Percentiles rank a stretch among this genome's conserved stretches.
These are phyloP conservation scores for Archips crataeganus DNA, from an alignment of 2,888 invertebrate genomes.

Conservation along the genomic window DNA sequence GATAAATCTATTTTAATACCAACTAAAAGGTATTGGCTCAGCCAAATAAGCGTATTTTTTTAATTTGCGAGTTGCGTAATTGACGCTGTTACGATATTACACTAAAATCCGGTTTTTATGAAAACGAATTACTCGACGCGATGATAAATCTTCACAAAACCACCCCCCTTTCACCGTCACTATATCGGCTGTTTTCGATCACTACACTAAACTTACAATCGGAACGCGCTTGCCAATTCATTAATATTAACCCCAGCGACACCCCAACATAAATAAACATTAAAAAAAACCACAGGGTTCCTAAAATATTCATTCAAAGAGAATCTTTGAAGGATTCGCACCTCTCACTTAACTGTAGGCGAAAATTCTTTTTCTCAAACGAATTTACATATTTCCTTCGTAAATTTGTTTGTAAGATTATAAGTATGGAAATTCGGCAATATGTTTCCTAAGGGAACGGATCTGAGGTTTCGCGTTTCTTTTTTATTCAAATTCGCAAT, in stretches of 20 bases:
- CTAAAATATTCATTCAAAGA: constrained; percentile 73
- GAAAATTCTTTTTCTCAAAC: constrained; percentile 60
- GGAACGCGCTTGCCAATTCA: constrained; percentile 52
- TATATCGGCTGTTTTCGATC: constrained; percentile 3
- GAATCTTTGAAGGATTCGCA: constrained; percentile 63
- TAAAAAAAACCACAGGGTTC: constrained; percentile 70
- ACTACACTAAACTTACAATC: constrained; percentile 21
- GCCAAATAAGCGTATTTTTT: too few relatives aligned
- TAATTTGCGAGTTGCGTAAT: too few relatives aligned
- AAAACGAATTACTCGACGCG: too few relatives aligned
- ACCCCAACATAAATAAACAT: constrained; percentile 74
- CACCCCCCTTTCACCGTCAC: neutral
- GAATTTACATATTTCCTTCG: constrained; percentile 75
- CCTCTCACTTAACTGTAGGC: constrained; percentile 64
- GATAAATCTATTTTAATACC: too few relatives aligned
- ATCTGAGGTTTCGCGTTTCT: constrained; percentile 40
- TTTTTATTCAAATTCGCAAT: constrained; percentile 41
- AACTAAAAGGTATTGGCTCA: too few relatives aligned
- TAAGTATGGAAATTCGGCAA: constrained; percentile 70
- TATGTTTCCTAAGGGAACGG: constrained; percentile 54
- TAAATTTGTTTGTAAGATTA: constrained; percentile 71
- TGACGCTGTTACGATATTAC: too few relatives aligned
- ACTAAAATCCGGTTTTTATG: too few relatives aligned
- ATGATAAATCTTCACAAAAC: neutral
- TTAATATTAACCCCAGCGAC: constrained; percentile 68